Conservation (phyloP, 2,797 vertebrate species). For the Betta splendens region DNA sequence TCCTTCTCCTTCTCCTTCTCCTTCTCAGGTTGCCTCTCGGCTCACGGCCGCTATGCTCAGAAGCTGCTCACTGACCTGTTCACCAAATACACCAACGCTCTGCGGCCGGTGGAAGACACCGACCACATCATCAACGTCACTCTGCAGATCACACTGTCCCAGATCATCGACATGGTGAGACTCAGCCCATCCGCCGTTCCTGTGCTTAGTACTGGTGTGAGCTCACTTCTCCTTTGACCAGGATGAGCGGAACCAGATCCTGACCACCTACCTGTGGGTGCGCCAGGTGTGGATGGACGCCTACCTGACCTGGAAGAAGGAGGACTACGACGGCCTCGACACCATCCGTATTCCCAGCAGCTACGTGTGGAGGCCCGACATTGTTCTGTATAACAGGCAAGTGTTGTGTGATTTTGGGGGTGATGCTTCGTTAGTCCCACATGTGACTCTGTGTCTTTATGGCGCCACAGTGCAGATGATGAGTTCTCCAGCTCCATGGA, state of each 20-base stretch:
- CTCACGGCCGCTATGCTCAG: constrained; percentile 84
- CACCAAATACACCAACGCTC: constrained; percentile 87
- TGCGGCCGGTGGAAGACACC: constrained; percentile 89
- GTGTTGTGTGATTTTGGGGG: neutral
- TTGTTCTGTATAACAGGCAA: constrained; percentile 94
- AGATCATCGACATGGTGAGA: constrained; percentile 93
- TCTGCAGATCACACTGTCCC: constrained; percentile 89
- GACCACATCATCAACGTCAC: constrained; percentile 89
- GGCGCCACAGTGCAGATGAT: constrained; percentile 82
- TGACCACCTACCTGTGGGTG: constrained; percentile 92
- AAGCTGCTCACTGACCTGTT: constrained; percentile 88
- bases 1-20: neutral
- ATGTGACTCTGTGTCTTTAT: too few species aligned
- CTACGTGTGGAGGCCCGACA: constrained; percentile 90
- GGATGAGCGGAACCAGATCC: constrained; percentile 93
- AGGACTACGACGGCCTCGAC: constrained; percentile 87
- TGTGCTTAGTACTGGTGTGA: neutral
- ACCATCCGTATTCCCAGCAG: constrained; percentile 90
- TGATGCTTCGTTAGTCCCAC: too few species aligned
- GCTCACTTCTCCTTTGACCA: constrained; percentile 45
- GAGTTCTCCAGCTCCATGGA: constrained; percentile 86
- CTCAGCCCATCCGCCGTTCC: too few species aligned
- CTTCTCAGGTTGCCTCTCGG: constrained; percentile 77
- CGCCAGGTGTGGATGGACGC: constrained; percentile 91
- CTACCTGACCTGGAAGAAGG: constrained; percentile 87